Evolutionary conservation across 37 sponge, comb jelly and placozoan species (phyloP), one percentile per base, ranked within the genome.

Genomic region (Cliona cf. orientalis): DNA sequence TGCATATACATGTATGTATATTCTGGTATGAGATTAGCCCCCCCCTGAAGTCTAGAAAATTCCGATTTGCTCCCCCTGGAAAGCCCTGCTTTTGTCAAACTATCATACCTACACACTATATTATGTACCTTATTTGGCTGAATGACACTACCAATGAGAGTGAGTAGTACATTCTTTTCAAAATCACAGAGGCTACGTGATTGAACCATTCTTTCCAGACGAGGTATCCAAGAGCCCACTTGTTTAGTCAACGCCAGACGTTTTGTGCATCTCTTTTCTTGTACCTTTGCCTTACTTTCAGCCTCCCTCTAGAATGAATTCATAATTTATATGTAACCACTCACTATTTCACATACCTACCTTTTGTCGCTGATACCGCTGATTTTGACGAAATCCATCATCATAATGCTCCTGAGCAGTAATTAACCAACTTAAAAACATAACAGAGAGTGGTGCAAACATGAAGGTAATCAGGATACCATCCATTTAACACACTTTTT

Each of bases 271-370:
- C 78, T 86, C 58, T 71, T 82, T 41, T 86, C 58, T n/a, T 64
- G 53, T 36, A 94, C 84, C 58, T 94, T 86, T 31, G 43, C 56
- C 62, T 86, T 92, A 33, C 83, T 77, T 35, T 91, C 87, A 42
- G 87, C 84, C 46, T 91, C 92, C 55, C 92, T 87, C 92, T 91
- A n/a, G n/a, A n/a, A n/a, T n/a, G n/a, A n/a, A n/a, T n/a, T n/a
- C n/a, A n/a, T n/a, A n/a, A n/a, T n/a, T n/a, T n/a, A n/a, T n/a
- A n/a, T n/a, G n/a, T n/a, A n/a, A n/a, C n/a, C n/a, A n/a, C n/a
- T n/a, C n/a, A n/a, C n/a, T n/a, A n/a, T n/a, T n/a, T n/a, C n/a
- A 21, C 7, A 37, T 69, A 69, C 39, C 11, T 74, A 84, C 85
- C 91, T 84, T 84, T 29, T 84, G 85, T 74, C 91, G 21, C 77